Conservation (phyloP, 2,797 vertebrate species). For the Eupleurogrammus muticus region DNA sequence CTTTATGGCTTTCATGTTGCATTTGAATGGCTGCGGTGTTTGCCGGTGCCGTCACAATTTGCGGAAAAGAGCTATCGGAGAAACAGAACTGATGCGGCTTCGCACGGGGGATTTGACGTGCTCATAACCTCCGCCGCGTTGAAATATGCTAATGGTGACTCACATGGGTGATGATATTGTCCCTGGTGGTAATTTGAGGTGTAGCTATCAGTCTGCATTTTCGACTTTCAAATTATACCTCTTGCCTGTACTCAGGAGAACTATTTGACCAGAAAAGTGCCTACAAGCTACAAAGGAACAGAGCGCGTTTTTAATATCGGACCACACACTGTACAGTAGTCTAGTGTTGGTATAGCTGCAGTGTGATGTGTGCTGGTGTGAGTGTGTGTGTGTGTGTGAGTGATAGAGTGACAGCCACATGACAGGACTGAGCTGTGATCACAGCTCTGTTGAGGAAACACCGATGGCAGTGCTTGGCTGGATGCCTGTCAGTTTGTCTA, state of each 20-base stretch:
- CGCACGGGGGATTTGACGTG: slow-evolving; percentile 20
- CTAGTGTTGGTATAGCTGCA: slow-evolving; percentile 27
- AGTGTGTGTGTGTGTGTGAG: slow-evolving; percentile 56
- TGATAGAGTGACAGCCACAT: slow-evolving; percentile 79
- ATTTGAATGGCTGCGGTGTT: slow-evolving; percentile 45
- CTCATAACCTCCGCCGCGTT: slow-evolving; percentile 19
- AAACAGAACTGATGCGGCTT: slow-evolving; percentile 38
- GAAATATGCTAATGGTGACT: slow-evolving; percentile 26
- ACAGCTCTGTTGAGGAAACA: slow-evolving; percentile 74
- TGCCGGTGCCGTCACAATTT: slow-evolving; percentile 32
- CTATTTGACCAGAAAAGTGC: slow-evolving; percentile 15
- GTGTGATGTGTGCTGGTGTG: slow-evolving; percentile 28
- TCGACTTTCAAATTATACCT: slow-evolving; percentile 31
- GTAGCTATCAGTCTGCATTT: slow-evolving; percentile 9
- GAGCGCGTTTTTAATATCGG: slow-evolving; percentile 39
- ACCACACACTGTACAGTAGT: slow-evolving; percentile 23
- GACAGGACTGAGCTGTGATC: slow-evolving; percentile 78
- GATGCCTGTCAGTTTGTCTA: slow-evolving; percentile 78
- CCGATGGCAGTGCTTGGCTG: slow-evolving; percentile 65
- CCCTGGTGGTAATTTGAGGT: slow-evolving; percentile 28
- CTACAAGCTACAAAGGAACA: slow-evolving; percentile 37
- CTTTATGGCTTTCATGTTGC: slow-evolving; percentile 60
- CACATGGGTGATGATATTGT: slow-evolving; percentile 22
- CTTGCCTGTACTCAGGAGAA: not conserved
- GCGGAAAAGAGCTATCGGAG: slow-evolving; percentile 47